These are phyloP conservation scores for Phasia obesa DNA, from an alignment of 2,888 invertebrate species.

Conservation along the genomic window DNA sequence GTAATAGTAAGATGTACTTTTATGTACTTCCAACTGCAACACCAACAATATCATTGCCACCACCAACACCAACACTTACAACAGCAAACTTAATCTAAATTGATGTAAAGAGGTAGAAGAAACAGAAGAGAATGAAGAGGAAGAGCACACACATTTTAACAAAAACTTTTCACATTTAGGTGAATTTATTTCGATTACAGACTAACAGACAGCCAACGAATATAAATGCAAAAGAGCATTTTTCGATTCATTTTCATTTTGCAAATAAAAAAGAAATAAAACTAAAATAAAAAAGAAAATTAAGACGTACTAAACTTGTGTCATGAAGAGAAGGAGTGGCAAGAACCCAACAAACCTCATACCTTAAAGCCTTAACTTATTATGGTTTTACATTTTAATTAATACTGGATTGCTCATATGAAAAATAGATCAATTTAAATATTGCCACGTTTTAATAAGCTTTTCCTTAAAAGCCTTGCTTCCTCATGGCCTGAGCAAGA, in stretches of 20 bases:
- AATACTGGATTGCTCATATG: too few relatives aligned
- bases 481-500: too few relatives aligned
- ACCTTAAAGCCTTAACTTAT: background rate
- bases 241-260: conserved; percentile 66
- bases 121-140: too few relatives aligned
- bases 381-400: too few relatives aligned
- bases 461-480: too few relatives aligned
- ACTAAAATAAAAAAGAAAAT: conserved; percentile 6
- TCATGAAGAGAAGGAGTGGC: background rate
- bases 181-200: conserved; percentile 65
- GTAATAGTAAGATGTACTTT: conserved; percentile 30
- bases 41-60: conserved; percentile 6
- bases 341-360: conserved; percentile 21
- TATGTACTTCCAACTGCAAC: conserved; percentile 31
- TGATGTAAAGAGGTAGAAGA: conserved; percentile 27
- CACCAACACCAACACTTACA: conserved; percentile 18
- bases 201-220: conserved; percentile 42
- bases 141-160: conserved; percentile 4
- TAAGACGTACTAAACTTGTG: conserved; percentile 33
- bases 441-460: too few relatives aligned
- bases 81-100: conserved; percentile 42
- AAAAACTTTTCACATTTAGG: conserved; percentile 67
- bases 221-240: conserved; percentile 60
- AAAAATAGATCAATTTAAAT: too few relatives aligned
- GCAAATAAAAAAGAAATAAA: background rate